Percentiles rank a stretch among this genome's conserved stretches.
Evolutionary conservation across 1,140 invertebrate genomes (phyloP).

Genomic region (Halictus rubicundus): DNA sequence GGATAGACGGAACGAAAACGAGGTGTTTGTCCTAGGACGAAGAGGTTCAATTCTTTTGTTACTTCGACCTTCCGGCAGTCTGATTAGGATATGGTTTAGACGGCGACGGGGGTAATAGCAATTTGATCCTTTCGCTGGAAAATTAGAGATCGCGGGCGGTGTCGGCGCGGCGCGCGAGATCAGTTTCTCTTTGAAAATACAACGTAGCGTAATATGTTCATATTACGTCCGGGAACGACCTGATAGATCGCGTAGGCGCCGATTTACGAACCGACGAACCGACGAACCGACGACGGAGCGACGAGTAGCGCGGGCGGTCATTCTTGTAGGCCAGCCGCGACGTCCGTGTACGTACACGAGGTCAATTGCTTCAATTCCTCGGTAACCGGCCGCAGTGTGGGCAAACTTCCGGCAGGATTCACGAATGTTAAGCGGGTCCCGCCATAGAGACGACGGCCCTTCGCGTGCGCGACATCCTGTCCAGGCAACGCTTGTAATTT

Average conservation of each 20-base stretch:
- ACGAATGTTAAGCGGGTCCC: conserved; percentile 59
- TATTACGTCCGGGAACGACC: not conserved
- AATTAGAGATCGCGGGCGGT: no score
- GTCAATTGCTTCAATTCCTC: conserved; percentile 65
- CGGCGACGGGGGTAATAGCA: no score
- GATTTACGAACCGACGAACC: conserved; percentile 30
- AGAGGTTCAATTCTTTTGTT: no score
- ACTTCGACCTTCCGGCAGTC: no score
- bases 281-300: not conserved
- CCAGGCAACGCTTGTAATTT: conserved; percentile 51
- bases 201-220: not conserved
- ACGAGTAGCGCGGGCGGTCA: conserved; percentile 18
- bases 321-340: conserved; percentile 31
- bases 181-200: not conserved
- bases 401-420: conserved; percentile 74
- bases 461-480: conserved; percentile 55
- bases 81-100: no score
- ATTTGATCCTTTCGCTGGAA: no score
- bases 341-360: conserved; percentile 45
- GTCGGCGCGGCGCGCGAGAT: no score
- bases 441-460: conserved; percentile 35
- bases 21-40: no score
- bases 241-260: conserved; percentile 34
- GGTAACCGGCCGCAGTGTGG: conserved; percentile 68
- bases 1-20: not conserved